Percentiles rank a stretch among this genome's conserved stretches.
These are phyloP conservation scores for Drosophila pruinosa DNA, from an alignment of 1,140 invertebrate species.

Conservation along the genomic window DNA sequence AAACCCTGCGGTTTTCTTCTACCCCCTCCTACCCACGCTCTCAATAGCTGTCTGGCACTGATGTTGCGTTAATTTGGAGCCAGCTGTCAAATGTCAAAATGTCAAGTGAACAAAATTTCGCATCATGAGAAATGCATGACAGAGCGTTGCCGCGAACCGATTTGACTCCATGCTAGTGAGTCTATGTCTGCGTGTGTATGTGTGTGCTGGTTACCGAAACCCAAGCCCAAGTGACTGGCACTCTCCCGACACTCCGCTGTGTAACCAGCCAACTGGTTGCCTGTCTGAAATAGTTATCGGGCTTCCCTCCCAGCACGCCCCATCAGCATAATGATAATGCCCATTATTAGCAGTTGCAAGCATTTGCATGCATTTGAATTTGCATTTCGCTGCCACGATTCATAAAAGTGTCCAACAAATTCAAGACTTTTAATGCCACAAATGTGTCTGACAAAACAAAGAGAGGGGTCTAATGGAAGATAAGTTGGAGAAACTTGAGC, in stretches of 20 bases:
- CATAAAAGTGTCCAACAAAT: conserved; percentile 31
- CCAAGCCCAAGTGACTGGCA: conserved; percentile 36
- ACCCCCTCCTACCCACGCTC: not conserved
- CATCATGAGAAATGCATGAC: conserved; percentile 77
- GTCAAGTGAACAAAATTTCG: conserved; percentile 76
- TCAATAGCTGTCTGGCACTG: not conserved
- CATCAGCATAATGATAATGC: conserved; percentile 70
- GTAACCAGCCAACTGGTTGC: conserved; percentile 32
- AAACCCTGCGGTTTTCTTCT: not conserved
- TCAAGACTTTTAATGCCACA: not conserved
- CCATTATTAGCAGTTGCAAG: conserved; percentile 74
- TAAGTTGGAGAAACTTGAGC: too few relatives aligned
- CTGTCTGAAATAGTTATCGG: conserved; percentile 68
- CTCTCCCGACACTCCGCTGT: not conserved
- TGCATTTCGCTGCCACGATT: conserved; percentile 48
- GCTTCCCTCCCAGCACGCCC: conserved; percentile 41
- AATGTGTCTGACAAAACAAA: too few relatives aligned
- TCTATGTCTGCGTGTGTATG: not conserved
- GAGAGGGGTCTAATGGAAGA: too few relatives aligned
- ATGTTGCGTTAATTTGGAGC: conserved; percentile 70
- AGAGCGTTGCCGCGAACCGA: conserved; percentile 3
- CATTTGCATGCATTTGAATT: conserved; percentile 65
- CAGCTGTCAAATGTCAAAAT: conserved; percentile 78
- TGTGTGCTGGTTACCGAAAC: conserved; percentile 39
- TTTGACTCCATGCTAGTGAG: not conserved